Evolutionary conservation across 2,888 invertebrate species (phyloP).

Genomic region (Coenonympha arcania): DNA sequence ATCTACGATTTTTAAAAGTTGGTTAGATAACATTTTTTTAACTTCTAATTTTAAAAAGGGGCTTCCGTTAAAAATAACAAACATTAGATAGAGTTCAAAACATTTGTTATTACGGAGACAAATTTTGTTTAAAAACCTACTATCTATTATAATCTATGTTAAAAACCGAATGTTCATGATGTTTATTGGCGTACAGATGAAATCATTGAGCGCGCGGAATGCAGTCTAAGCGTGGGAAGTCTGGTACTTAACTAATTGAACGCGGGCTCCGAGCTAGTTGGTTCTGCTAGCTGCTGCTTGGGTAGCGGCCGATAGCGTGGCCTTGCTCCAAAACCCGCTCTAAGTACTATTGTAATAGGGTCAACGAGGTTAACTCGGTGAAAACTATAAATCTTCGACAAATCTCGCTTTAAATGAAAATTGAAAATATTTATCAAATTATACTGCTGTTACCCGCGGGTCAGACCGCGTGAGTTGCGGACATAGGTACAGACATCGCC

Average conservation of each 20-base stretch:
- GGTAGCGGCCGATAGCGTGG: constrained; percentile 30
- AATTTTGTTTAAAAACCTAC: neutral
- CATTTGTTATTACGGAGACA: no score
- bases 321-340: constrained; percentile 45
- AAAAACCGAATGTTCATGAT: constrained; percentile 16
- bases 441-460: neutral
- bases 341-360: constrained; percentile 31
- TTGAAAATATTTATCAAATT: neutral
- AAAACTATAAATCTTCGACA: constrained; percentile 18
- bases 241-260: constrained; percentile 61
- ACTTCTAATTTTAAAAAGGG: no score
- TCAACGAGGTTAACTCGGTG: constrained; percentile 16
- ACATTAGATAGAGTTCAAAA: no score
- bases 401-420: neutral
- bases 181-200: constrained; percentile 26
- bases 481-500: no score
- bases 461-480: no score
- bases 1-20: no score
- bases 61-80: no score
- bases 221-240: constrained; percentile 56
- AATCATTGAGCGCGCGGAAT: constrained; percentile 33
- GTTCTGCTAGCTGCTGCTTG: no score
- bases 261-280: constrained; percentile 41
- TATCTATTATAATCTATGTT: constrained; percentile 18
- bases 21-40: no score